phyloP scores from a whole-genome alignment of 2,888 invertebrate genomes.

The Heliconius charithonia region DNA sequence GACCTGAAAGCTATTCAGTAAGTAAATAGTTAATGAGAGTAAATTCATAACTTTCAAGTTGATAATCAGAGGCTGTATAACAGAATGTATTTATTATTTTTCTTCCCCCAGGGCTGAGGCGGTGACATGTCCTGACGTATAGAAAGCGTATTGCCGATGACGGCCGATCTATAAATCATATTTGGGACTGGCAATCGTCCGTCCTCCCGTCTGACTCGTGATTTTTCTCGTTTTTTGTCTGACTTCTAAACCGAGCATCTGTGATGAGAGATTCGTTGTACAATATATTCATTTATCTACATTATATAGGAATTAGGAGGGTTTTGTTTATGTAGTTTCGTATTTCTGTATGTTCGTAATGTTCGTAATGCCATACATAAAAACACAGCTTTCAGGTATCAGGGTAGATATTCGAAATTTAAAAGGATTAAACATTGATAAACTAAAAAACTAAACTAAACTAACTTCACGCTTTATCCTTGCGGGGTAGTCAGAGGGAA shows the following conservation, averaged over 20 bases:
- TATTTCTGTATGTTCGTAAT: no score
- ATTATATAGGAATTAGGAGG: constrained; percentile 3
- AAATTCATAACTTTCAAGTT: constrained; percentile 1
- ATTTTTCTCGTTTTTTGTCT: constrained; percentile 81
- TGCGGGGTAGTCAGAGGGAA: no score
- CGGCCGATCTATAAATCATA: constrained; percentile 82
- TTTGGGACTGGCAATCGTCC: constrained; percentile 74
- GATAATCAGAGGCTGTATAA: constrained; percentile 47
- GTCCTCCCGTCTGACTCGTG: constrained; percentile 67
- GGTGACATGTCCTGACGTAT: constrained; percentile 69
- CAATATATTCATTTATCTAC: constrained; percentile 49
- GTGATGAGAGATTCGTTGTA: constrained; percentile 72
- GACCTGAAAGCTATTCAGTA: no score
- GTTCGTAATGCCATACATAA: background rate
- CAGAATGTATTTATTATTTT: constrained; percentile 59
- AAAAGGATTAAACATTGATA: background rate
- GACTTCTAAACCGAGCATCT: constrained; percentile 68
- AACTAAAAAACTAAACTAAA: no score
- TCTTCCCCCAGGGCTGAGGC: constrained; percentile 53
- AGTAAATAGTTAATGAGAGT: background rate
- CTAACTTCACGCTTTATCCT: no score
- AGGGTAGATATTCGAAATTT: background rate
- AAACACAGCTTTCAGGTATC: background rate
- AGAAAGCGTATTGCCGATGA: constrained; percentile 80
- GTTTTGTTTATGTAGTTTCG: background rate